These are phyloP conservation scores for Belgica antarctica DNA, from an alignment of 2,888 invertebrate genomes.

Conservation along the genomic window DNA sequence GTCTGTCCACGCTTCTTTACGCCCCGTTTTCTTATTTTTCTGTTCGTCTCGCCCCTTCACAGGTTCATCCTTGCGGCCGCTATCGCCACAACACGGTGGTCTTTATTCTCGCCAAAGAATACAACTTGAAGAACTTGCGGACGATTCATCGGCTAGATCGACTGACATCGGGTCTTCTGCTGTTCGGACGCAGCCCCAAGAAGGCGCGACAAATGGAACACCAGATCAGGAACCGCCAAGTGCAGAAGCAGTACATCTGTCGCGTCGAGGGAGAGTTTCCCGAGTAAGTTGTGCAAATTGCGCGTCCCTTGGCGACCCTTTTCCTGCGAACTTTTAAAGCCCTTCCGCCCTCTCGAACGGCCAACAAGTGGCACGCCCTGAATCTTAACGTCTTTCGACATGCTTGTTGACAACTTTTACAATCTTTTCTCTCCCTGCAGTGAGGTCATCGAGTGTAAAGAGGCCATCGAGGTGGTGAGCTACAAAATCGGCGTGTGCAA, in stretches of 20 bases:
- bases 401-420: not conserved
- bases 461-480: conserved; percentile 90
- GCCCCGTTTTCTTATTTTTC: not conserved
- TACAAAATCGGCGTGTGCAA: conserved; percentile 96
- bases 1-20: not conserved
- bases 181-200: conserved; percentile 90
- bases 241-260: conserved; percentile 93
- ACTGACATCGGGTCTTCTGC: conserved; percentile 85
- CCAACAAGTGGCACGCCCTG: not conserved
- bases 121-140: conserved; percentile 87
- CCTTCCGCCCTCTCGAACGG: not conserved
- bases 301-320: not conserved
- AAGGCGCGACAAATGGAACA: conserved; percentile 94
- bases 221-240: conserved; percentile 86
- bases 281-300: conserved; percentile 69
- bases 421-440: conserved; percentile 54
- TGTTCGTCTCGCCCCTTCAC: not conserved
- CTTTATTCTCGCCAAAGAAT: conserved; percentile 94
- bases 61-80: conserved; percentile 96
- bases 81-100: conserved; percentile 97
- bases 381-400: not conserved
- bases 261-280: conserved; percentile 92
- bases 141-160: conserved; percentile 95
- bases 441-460: conserved; percentile 77
- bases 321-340: conserved; percentile 5